Evolutionary conservation across 2,888 invertebrate genomes (phyloP).

Genomic region (Acheta domesticus): DNA sequence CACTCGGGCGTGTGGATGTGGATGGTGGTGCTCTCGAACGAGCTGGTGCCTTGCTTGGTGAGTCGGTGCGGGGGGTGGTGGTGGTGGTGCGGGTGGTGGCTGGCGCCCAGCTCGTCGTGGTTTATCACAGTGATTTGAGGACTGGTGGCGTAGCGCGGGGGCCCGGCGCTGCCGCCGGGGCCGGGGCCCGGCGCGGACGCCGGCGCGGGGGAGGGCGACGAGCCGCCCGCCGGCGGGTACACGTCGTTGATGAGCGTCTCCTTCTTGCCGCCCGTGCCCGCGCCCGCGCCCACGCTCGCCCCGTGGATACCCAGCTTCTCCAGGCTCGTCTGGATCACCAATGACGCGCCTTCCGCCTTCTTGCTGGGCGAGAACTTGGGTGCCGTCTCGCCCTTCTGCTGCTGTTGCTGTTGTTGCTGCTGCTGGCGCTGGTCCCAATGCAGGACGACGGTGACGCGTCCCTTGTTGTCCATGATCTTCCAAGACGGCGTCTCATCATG

Average conservation of each 20-base stretch:
- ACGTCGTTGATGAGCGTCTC: conserved; percentile 62
- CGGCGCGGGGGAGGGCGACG: conserved; percentile 34
- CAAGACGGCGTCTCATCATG: conserved; percentile 96
- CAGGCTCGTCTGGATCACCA: conserved; percentile 72
- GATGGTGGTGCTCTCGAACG: conserved; percentile 69
- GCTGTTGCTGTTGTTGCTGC: conserved; percentile 48
- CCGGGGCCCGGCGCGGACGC: conserved; percentile 60
- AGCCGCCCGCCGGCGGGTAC: conserved; percentile 44
- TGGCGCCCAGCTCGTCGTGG: conserved; percentile 71
- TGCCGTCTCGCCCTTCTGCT: conserved; percentile 53
- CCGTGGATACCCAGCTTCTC: conserved; percentile 55
- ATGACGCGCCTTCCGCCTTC: conserved; percentile 59
- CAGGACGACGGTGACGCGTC: conserved; percentile 91
- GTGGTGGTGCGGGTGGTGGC: conserved; percentile 41
- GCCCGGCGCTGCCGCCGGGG: conserved; percentile 47
- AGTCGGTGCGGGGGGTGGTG: conserved; percentile 47
- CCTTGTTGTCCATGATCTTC: conserved; percentile 98
- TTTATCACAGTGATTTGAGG: conserved; percentile 93
- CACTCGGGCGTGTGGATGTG: conserved; percentile 83
- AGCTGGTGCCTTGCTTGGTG: conserved; percentile 54
- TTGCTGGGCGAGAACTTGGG: conserved; percentile 57
- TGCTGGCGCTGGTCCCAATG: conserved; percentile 86
- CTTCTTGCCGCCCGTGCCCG: conserved; percentile 49
- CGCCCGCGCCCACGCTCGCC: conserved; percentile 39
- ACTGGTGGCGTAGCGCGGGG: conserved; percentile 53